Evolutionary conservation across 2,113 vertebrate genomes (phyloP).

Genomic region (Xenopus tropicalis): DNA sequence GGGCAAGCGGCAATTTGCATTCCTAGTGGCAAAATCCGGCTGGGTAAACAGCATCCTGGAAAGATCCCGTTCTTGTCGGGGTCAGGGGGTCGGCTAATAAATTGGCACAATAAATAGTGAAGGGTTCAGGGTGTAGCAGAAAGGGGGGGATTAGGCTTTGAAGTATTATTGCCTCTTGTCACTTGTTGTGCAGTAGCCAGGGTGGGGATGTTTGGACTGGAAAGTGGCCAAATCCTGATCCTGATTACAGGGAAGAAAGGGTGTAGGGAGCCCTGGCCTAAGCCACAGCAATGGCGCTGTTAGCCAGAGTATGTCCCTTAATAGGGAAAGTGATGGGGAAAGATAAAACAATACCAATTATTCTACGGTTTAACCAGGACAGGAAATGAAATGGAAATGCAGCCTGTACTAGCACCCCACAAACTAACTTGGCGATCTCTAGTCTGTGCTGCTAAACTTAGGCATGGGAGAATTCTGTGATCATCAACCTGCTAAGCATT

Average conservation of each 20-base stretch:
- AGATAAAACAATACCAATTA: constrained; percentile 16
- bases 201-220: constrained; percentile 60
- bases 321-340: constrained; percentile 6
- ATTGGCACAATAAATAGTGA: constrained; percentile 20
- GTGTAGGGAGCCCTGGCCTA: constrained; percentile 16
- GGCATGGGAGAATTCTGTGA: too few species aligned
- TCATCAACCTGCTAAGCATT: too few species aligned
- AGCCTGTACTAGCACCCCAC: constrained; percentile 16
- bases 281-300: constrained; percentile 17
- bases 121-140: constrained; percentile 1
- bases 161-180: constrained; percentile 51
- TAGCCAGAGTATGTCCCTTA: constrained; percentile 9
- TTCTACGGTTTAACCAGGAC: constrained; percentile 30
- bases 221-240: constrained; percentile 52
- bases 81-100: constrained; percentile 25
- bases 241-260: constrained; percentile 50
- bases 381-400: constrained; percentile 23
- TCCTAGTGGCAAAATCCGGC: background rate
- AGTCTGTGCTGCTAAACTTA: too few species aligned
- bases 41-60: constrained; percentile 9
- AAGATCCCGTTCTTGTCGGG: background rate
- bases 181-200: constrained; percentile 45
- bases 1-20: background rate
- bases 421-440: too few species aligned
- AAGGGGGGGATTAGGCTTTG: background rate